Base-by-base conservation (phyloP, 1,140 invertebrate species). In the Drosophila melanogaster region DNA sequence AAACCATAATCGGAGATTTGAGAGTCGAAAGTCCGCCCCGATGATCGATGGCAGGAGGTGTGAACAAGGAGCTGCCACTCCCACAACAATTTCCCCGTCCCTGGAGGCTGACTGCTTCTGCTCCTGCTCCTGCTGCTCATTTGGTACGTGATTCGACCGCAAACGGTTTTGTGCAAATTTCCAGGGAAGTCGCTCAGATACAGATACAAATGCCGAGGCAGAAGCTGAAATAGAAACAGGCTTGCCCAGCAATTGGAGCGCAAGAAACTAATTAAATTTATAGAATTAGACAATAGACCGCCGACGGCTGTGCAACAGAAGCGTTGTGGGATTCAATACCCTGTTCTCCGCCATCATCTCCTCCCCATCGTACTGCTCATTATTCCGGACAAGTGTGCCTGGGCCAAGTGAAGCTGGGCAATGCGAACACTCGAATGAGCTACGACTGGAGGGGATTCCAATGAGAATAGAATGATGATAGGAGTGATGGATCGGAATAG, bases 251-350 rank as follows among this genome's bases (percentile, higher is more conserved):
- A 86, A 85, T 85, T 89, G 83, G 76, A 87, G 83, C 83, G 66
- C 72, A 83, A 72, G 83, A 89, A 83, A 89, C 84, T 87, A 87
- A 87, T 87, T 87, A 83, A 87, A 83, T 83, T 87, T 79, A 87
- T 89, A 72, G 66, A 83, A 87, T 85, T 85, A 80, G 67, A 86
- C 81, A 86, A 81, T 74, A 79, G 83, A 77, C 79, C 49, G 54
- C 57, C 64, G 58, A n/a, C 44, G 60, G 51, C 69, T 58, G 37
- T 41, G 40, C 75, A 40, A 33, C 43, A 22, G 51, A 54, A 41
- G 55, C 60, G 43, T 35, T 46, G 40, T 60, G 66, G 55, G 38
- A 66, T 56, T 43, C 46, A 66, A 30, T 33, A 17, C 62, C 47
- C 46, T 35, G n/a, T 41, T 15, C 38, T 30, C 12, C 65, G 19